Conservation (phyloP, 1,140 invertebrate species). For the Aphelinus certus region DNA sequence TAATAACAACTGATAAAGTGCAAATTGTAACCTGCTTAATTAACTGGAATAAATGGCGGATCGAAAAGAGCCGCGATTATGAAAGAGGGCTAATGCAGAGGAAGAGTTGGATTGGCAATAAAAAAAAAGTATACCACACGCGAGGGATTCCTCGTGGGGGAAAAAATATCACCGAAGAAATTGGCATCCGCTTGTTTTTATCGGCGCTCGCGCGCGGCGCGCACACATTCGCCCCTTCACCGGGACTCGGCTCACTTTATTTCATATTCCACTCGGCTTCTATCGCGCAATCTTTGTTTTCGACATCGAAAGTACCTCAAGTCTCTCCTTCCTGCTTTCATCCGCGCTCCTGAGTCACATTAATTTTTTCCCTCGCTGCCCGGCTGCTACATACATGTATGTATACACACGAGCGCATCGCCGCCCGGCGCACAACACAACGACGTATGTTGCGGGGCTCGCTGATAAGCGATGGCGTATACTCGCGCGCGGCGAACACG, state of each 20-base stretch:
- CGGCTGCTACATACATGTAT: too few relatives aligned
- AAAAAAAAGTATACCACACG: too few relatives aligned
- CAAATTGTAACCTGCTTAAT: too few relatives aligned
- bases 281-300: slow-evolving; percentile 20
- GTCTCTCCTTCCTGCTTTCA: neutral
- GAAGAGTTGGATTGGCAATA: too few relatives aligned
- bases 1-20: too few relatives aligned
- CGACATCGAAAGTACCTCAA: slow-evolving; percentile 16
- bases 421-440: neutral
- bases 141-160: too few relatives aligned
- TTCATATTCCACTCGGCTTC: slow-evolving; percentile 35
- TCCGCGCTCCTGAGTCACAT: slow-evolving; percentile 24
- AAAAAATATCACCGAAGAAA: too few relatives aligned
- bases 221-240: neutral
- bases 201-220: neutral
- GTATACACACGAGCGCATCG: neutral
- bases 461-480: slow-evolving; percentile 30
- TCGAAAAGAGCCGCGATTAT: too few relatives aligned
- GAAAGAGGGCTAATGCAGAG: too few relatives aligned
- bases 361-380: slow-evolving; percentile 31
- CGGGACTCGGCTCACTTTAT: slow-evolving; percentile 3
- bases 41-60: too few relatives aligned
- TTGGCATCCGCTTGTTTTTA: slow-evolving; percentile 10
- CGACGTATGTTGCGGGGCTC: slow-evolving; percentile 7
- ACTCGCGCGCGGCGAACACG: slow-evolving; percentile 16